A percentile compares a stretch with the other conserved stretches of the same genome.
phyloP scores from a whole-genome alignment of 2,888 invertebrate species.

The Abrostola tripartita region DNA sequence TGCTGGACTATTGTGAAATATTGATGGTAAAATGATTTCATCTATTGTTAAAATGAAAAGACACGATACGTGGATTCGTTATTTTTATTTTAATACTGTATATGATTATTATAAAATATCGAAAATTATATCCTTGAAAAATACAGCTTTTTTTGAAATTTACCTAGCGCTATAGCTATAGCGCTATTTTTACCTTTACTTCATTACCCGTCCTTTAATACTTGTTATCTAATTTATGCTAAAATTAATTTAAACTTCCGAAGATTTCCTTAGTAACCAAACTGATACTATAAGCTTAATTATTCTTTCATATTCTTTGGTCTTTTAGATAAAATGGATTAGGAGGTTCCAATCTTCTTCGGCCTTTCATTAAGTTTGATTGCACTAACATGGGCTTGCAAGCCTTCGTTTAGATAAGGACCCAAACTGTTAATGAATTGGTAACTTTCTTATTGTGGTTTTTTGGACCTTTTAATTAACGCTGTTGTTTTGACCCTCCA shows the following conservation, averaged over 20 bases:
- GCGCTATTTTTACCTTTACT: no score
- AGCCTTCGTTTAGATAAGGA: constrained; percentile 36
- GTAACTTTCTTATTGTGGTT: constrained; percentile 36
- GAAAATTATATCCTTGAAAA: no score
- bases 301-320: constrained; percentile 33
- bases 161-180: no score
- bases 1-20: no score
- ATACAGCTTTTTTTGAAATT: no score
- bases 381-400: constrained; percentile 40
- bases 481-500: constrained; percentile 6
- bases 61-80: no score
- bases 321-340: constrained; percentile 37
- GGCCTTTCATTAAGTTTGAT: constrained; percentile 52
- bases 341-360: constrained; percentile 31
- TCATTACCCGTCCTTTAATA: no score
- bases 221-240: constrained; percentile 12
- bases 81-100: no score
- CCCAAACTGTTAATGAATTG: constrained; percentile 44
- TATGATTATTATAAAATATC: no score
- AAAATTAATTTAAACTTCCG: constrained; percentile 36
- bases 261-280: constrained; percentile 23
- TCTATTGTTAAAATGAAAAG: no score
- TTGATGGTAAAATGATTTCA: no score
- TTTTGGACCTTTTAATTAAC: constrained; percentile 33
- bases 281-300: constrained; percentile 24